Evolutionary conservation across 2,113 vertebrate species (phyloP).

Genomic region (Oryzias curvinotus): DNA sequence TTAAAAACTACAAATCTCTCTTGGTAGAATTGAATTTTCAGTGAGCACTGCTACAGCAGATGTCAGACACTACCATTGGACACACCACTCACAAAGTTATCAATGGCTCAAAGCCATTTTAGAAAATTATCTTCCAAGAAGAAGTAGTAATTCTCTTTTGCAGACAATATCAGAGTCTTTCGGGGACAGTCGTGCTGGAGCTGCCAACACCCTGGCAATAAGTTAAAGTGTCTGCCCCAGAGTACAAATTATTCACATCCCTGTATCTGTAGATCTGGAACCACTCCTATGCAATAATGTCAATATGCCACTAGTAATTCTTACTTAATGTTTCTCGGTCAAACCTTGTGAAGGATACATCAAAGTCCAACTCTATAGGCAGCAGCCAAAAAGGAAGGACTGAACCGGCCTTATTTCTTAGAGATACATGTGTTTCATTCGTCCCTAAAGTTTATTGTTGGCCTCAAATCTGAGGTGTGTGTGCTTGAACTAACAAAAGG

Average conservation of each 20-base stretch:
- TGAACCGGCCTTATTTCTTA: constrained; percentile 27
- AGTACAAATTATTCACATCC: constrained; percentile 6
- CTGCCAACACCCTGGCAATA: constrained; percentile 17
- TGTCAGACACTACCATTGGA: not conserved
- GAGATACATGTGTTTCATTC: constrained; percentile 16
- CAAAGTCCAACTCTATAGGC: constrained; percentile 17
- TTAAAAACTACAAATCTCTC: too few relatives aligned
- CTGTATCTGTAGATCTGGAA: not conserved
- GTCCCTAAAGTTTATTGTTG: constrained; percentile 5
- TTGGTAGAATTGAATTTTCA: too few relatives aligned
- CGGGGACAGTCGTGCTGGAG: constrained; percentile 9
- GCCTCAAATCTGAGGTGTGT: constrained; percentile 1
- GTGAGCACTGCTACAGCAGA: not conserved
- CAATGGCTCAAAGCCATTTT: constrained; percentile 8
- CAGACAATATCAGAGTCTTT: constrained; percentile 26
- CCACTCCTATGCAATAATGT: not conserved
- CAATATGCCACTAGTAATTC: constrained; percentile 3
- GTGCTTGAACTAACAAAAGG: constrained; percentile 8
- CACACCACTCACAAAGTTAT: constrained; percentile 19
- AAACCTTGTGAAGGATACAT: constrained; percentile 2
- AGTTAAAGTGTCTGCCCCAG: not conserved
- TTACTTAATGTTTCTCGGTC: constrained; percentile 22
- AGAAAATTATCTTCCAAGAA: constrained; percentile 20
- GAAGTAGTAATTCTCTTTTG: constrained; percentile 6
- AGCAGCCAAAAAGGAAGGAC: constrained; percentile 19